A percentile compares a stretch with the other conserved stretches of the same genome.
Conservation (phyloP, 2,888 invertebrate genomes). For the Oxyteleia sp. region DNA sequence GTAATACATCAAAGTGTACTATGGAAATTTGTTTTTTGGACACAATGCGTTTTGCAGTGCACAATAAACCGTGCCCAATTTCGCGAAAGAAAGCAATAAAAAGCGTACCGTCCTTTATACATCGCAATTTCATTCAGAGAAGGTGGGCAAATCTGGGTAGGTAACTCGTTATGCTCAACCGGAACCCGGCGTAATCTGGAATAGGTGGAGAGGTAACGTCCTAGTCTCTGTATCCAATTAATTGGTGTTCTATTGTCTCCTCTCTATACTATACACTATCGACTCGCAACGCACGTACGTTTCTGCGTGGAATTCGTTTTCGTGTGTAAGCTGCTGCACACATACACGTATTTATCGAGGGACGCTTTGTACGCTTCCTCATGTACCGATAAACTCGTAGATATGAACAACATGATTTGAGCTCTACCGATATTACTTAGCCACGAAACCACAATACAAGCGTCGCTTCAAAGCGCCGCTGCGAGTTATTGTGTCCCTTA, state of each 20-base stretch:
- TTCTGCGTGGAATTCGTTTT: conserved; percentile 65
- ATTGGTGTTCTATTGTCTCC: conserved; percentile 78
- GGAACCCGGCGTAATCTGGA: conserved; percentile 62
- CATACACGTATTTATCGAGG: conserved; percentile 55
- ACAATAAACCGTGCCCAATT: conserved; percentile 50
- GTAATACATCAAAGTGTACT: conserved; percentile 35
- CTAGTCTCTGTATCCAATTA: conserved; percentile 78
- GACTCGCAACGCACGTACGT: conserved; percentile 66
- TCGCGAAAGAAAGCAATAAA: conserved; percentile 57
- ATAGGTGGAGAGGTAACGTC: conserved; percentile 76
- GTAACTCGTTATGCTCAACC: conserved; percentile 68
- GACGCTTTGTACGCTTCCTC: conserved; percentile 62
- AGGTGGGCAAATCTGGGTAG: conserved; percentile 50
- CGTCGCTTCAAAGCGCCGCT: conserved; percentile 62
- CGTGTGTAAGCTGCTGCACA: conserved; percentile 44
- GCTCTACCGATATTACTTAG: conserved; percentile 81
- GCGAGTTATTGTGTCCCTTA: conserved; percentile 77
- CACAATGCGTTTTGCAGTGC: conserved; percentile 36
- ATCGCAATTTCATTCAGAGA: conserved; percentile 51
- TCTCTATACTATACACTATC: conserved; percentile 35
- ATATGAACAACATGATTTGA: conserved; percentile 71
- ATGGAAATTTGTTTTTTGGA: conserved; percentile 49
- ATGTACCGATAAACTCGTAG: conserved; percentile 67
- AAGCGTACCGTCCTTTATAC: conserved; percentile 28
- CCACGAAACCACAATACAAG: conserved; percentile 76